Evolutionary conservation across 2,113 vertebrate genomes (phyloP), one percentile per base, ranked within the genome.

Genomic region (Triplophysa tibetana): DNA sequence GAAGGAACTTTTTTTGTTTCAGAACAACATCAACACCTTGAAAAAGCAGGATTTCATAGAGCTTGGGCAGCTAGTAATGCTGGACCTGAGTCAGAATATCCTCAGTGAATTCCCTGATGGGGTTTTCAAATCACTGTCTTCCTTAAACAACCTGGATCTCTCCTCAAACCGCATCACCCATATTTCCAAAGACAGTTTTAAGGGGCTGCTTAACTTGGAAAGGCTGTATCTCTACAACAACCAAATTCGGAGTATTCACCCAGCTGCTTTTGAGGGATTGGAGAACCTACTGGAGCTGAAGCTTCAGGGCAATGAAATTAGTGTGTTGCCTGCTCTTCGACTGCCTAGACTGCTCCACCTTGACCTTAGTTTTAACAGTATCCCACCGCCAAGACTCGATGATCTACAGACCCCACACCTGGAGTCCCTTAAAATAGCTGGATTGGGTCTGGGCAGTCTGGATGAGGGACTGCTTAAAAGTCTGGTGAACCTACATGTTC

Each of bases 41-140:
- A 86, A 87, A 0, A 63, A 84, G 4, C 90, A 93, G 85, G 95
- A 96, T 83, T 98, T 99, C 78, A 75, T 82, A 0, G 90, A 92
- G 13, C 87, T 99, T 70, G 88, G 86, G 0, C 86, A 91, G 68
- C 89, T 99, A 63, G 92, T 94, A 86, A 94, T 97, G 87, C 79
- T 99, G 73, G 97, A 99, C 85, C 92, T 99, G 72, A 98, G 97
- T 0, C 97, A 99, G 88, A 99, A 99, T 86, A 92, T 94, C 75
- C 87, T 99, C 70, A 87, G 91, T 11, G 89, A 90, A 86, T 92
- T 99, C 82, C 95, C 95, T 0, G 90, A 91, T 1, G 86, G 91
- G 17, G 92, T 96, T 58, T 99, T 99, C 84, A 93, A 93, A 82
- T 92, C 93, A 1, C 89, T 99, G 19, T 82, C 84, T 0, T 92